Percentiles rank a stretch among this genome's conserved stretches.
Conservation (phyloP, 2,888 invertebrate genomes). For the Ephialtes manifestator region DNA sequence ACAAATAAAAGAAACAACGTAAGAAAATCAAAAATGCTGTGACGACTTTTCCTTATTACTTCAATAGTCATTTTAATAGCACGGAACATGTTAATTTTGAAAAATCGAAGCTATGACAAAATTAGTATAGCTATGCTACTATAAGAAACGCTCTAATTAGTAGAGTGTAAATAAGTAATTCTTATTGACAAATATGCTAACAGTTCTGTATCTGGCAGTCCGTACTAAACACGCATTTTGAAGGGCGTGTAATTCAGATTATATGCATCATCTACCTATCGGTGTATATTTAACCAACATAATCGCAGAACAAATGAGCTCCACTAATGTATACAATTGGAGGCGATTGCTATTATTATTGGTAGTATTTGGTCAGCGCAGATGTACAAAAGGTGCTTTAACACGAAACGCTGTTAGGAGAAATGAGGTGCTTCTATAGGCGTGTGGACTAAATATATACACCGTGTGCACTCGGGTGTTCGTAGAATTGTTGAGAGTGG, state of each 20-base stretch:
- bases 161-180: not conserved
- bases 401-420: conserved; percentile 47
- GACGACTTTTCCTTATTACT: too few relatives aligned
- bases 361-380: conserved; percentile 32
- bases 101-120: not conserved
- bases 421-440: conserved; percentile 30
- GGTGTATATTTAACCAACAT: conserved; percentile 10
- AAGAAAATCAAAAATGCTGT: too few relatives aligned
- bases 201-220: not conserved
- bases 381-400: conserved; percentile 35
- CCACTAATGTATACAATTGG: conserved; percentile 21
- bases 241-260: conserved; percentile 2
- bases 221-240: too few relatives aligned
- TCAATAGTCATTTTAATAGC: too few relatives aligned
- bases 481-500: conserved; percentile 20
- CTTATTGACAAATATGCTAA: not conserved
- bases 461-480: not conserved
- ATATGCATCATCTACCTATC: not conserved
- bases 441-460: conserved; percentile 40
- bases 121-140: not conserved
- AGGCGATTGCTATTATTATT: conserved; percentile 24
- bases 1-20: too few relatives aligned
- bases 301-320: conserved; percentile 29
- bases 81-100: too few relatives aligned
- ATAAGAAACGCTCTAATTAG: not conserved